These are phyloP conservation scores for Rutilus rutilus DNA, from an alignment of 2,113 vertebrate species.

Conservation along the genomic window DNA sequence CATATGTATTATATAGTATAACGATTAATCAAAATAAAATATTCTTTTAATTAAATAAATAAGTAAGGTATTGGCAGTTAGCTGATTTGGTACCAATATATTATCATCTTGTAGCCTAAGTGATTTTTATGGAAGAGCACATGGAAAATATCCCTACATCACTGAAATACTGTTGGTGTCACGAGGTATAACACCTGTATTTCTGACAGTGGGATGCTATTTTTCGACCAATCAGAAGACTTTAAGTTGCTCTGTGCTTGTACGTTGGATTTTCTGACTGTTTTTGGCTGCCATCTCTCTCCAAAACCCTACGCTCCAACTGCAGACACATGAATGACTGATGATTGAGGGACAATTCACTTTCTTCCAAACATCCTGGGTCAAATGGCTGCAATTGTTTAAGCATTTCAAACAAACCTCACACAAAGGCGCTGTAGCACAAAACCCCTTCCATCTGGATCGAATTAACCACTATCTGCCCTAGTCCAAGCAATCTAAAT, in stretches of 20 bases:
- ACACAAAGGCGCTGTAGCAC: constrained; percentile 25
- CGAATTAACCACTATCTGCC: constrained; percentile 54
- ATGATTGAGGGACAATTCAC: not conserved
- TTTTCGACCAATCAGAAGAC: not conserved
- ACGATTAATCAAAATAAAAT: no score
- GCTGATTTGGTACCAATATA: not conserved
- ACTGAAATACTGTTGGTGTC: not conserved
- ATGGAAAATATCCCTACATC: not conserved
- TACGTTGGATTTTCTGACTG: not conserved
- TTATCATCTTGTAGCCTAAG: not conserved
- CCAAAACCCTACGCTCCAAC: not conserved
- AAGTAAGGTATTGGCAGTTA: not conserved
- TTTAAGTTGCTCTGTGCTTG: not conserved
- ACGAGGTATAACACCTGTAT: not conserved
- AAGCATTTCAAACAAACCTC: constrained; percentile 41
- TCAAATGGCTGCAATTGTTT: constrained; percentile 44
- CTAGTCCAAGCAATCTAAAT: constrained; percentile 49
- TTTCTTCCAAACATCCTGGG: constrained; percentile 11
- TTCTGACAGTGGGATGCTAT: not conserved
- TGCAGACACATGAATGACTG: constrained; percentile 3
- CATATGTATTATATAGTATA: no score
- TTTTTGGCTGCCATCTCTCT: not conserved
- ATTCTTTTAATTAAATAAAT: not conserved
- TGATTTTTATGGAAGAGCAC: not conserved
- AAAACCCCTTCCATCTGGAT: constrained; percentile 49